A percentile compares a stretch with the other conserved stretches of the same genome.
Conservation (phyloP, 2,113 vertebrate genomes). For the Channa argus region DNA sequence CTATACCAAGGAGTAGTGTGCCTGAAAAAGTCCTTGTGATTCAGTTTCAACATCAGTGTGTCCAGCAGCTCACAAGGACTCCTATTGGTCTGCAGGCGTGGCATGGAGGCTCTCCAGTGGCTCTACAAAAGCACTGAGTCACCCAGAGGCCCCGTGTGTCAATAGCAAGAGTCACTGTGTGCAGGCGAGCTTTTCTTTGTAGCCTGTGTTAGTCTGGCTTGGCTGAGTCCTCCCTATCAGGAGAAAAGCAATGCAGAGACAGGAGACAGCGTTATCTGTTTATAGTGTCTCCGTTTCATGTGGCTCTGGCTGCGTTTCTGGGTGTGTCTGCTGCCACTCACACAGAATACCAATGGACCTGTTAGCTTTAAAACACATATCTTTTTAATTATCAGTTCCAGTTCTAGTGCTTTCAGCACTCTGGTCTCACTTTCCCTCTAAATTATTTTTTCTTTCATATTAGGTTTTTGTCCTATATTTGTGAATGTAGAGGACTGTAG, state of each 20-base stretch:
- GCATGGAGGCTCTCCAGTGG: conserved; percentile 12
- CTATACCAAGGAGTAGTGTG: too few relatives aligned
- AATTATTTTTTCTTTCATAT: not conserved
- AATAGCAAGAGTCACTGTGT: conserved; percentile 41
- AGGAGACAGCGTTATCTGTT: conserved; percentile 51
- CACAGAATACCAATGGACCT: conserved; percentile 36
- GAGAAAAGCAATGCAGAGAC: conserved; percentile 43
- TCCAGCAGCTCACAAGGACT: not conserved
- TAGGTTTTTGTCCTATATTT: not conserved
- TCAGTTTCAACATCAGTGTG: not conserved
- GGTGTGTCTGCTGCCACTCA: conserved; percentile 22
- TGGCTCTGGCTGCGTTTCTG: conserved; percentile 22
- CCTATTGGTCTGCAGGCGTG: conserved; percentile 17
- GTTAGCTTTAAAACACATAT: conserved; percentile 21
- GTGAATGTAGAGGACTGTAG: not conserved
- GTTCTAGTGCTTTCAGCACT: too few relatives aligned
- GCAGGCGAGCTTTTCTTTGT: conserved; percentile 30
- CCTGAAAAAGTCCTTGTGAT: not conserved
- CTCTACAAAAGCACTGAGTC: conserved; percentile 62
- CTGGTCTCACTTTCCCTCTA: not conserved
- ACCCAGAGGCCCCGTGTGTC: conserved; percentile 58
- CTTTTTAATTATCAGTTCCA: conserved; percentile 15
- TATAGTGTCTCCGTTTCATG: conserved; percentile 23
- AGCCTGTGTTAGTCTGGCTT: conserved; percentile 31
- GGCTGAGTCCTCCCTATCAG: conserved; percentile 45